Percentiles rank a stretch among this genome's conserved stretches.
Conservation (phyloP, 2,888 invertebrate species). For the Chromoteleia sp. region DNA sequence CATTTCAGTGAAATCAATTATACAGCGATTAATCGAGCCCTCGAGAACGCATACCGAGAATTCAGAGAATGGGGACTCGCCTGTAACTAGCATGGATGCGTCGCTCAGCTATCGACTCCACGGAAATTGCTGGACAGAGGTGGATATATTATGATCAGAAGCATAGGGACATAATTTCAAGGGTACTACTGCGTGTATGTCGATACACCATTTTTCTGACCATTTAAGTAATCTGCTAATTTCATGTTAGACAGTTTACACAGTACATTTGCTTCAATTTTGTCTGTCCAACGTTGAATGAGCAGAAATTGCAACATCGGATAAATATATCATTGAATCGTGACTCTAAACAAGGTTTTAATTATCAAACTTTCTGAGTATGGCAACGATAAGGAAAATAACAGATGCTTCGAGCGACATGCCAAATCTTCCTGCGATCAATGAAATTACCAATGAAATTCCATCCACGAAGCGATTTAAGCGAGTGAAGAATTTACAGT, state of each 20-base stretch:
- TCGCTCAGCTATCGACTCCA: conserved; percentile 84
- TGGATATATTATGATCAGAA: conserved; percentile 69
- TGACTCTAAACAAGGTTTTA: background rate
- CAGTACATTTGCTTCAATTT: too few species aligned
- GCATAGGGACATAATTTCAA: background rate
- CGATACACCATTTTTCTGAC: background rate
- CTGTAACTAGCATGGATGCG: conserved; percentile 83
- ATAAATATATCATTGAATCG: background rate
- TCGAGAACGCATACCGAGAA: conserved; percentile 72
- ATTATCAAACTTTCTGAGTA: background rate
- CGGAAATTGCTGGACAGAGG: conserved; percentile 72
- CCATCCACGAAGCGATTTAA: conserved; percentile 5
- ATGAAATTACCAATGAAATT: conserved; percentile 5
- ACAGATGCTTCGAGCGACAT: conserved; percentile 17
- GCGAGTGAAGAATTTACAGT: background rate
- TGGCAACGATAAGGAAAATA: background rate
- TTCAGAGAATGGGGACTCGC: conserved; percentile 82
- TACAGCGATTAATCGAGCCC: conserved; percentile 71
- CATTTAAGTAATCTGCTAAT: background rate
- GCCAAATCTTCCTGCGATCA: conserved; percentile 28
- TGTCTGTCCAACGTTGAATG: too few species aligned
- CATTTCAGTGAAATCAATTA: conserved; percentile 72
- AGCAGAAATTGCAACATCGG: background rate
- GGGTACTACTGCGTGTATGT: background rate
- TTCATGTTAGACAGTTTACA: background rate